These are phyloP conservation scores for Okapia johnstoni DNA, from an alignment of 2,113 vertebrate genomes.

Conservation along the genomic window DNA sequence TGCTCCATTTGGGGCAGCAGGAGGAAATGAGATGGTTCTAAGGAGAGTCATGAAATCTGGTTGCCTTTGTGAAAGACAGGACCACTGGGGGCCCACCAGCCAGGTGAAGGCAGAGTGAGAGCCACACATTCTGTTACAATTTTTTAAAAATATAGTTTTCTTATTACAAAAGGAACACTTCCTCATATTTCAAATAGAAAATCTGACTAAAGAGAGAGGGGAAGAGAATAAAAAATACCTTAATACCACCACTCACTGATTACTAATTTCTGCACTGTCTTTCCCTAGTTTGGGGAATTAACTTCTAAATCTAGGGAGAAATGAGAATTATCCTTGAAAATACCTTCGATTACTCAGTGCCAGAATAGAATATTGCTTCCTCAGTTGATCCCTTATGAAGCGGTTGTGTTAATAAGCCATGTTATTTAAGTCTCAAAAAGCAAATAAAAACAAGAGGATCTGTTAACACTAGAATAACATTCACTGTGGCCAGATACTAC, in stretches of 20 bases:
- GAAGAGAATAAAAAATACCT: background rate
- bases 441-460: background rate
- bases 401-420: background rate
- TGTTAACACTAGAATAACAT: background rate
- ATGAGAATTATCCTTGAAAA: background rate
- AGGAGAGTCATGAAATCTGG: background rate
- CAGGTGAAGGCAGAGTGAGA: background rate
- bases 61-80: background rate
- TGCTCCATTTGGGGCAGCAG: background rate
- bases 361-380: background rate
- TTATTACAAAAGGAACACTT: background rate
- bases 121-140: background rate
- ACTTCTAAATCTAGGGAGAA: background rate
- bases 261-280: background rate
- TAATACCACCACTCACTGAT: background rate
- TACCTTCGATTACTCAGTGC: background rate
- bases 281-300: background rate
- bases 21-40: background rate
- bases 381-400: background rate
- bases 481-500: background rate
- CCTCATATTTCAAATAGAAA: slow-evolving; percentile 6
- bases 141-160: background rate
- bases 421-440: slow-evolving; percentile 5
- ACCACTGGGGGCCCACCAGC: background rate
- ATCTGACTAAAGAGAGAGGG: background rate